Conservation (phyloP, 1,140 invertebrate genomes). For the Neodiprion virginianus region DNA sequence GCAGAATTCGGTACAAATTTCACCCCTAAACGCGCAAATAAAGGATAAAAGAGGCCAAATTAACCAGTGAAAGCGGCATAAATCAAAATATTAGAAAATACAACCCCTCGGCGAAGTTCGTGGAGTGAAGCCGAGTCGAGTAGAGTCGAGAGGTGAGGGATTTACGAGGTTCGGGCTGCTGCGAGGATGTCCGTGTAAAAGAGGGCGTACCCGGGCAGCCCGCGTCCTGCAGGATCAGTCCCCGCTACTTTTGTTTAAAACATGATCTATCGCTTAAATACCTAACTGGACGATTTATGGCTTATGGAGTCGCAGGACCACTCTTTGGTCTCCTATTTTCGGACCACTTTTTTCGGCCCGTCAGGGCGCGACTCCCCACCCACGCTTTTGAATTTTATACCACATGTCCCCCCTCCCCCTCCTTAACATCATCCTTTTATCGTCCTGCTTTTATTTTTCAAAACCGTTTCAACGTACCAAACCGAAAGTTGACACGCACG, state of each 20-base stretch:
- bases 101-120: slow-evolving; percentile 13
- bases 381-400: slow-evolving; percentile 33
- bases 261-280: slow-evolving; percentile 60
- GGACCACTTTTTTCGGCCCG: slow-evolving; percentile 2
- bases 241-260: slow-evolving; percentile 56
- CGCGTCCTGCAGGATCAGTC: slow-evolving; percentile 8
- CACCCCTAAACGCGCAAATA: slow-evolving; percentile 55
- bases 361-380: slow-evolving; percentile 27
- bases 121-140: slow-evolving; percentile 22
- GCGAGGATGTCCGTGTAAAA: slow-evolving; percentile 32
- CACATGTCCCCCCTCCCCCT: neutral
- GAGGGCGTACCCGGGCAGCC: slow-evolving; percentile 34
- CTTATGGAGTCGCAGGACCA: slow-evolving; percentile 28
- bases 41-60: slow-evolving; percentile 54
- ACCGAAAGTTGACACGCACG: slow-evolving; percentile 40
- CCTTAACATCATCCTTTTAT: neutral
- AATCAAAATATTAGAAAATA: slow-evolving; percentile 61
- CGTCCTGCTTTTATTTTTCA: neutral
- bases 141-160: slow-evolving; percentile 46
- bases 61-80: slow-evolving; percentile 56
- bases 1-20: slow-evolving; percentile 46
- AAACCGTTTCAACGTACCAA: slow-evolving; percentile 13
- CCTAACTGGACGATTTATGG: slow-evolving; percentile 55
- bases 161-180: slow-evolving; percentile 48
- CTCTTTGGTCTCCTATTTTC: slow-evolving; percentile 25